Percentiles rank a stretch among this genome's conserved stretches.
Conservation (phyloP, 2,113 vertebrate species). For the Ptilorrhoa leucosticta region DNA sequence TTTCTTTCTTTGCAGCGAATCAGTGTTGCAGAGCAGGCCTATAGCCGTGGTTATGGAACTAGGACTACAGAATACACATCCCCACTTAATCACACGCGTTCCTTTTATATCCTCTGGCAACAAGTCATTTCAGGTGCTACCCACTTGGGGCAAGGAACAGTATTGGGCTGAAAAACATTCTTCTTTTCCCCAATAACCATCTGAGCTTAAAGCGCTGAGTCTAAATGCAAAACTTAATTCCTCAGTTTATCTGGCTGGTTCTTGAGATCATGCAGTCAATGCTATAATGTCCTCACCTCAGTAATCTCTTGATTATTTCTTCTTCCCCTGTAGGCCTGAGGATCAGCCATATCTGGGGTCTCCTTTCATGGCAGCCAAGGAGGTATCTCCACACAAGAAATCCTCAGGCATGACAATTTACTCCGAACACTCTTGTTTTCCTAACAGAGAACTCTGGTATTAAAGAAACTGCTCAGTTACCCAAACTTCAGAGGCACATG, state of each 20-base stretch:
- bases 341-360: background rate
- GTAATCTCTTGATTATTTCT: background rate
- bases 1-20: accelerated
- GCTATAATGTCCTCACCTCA: background rate
- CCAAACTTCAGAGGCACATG: background rate
- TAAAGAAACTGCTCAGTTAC: background rate
- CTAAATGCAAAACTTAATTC: background rate
- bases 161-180: background rate
- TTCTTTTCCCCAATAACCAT: background rate
- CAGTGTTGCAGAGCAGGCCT: background rate
- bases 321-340: background rate
- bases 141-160: background rate
- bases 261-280: background rate
- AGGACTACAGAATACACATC: background rate
- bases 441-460: background rate
- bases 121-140: background rate
- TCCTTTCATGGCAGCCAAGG: background rate
- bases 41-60: background rate
- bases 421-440: background rate
- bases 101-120: background rate
- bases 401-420: background rate
- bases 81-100: accelerated
- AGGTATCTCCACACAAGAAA: background rate
- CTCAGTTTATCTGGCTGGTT: background rate
- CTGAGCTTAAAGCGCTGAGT: background rate